These are phyloP conservation scores for Drosophila aldrichi DNA, from an alignment of 2,888 invertebrate species.

Conservation along the genomic window DNA sequence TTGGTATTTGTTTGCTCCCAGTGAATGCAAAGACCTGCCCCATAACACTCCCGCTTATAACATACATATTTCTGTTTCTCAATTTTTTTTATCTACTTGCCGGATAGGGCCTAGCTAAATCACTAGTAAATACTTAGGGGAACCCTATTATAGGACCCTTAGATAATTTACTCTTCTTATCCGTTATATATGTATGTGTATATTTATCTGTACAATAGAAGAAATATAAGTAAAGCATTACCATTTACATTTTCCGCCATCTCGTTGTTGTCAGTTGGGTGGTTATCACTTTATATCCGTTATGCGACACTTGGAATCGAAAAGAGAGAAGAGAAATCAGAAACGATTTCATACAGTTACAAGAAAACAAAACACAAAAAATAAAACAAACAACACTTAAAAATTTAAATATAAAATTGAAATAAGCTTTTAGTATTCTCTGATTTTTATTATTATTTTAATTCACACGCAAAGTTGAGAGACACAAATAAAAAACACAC, in stretches of 20 bases:
- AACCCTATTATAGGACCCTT: background rate
- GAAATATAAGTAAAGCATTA: slow-evolving; percentile 29
- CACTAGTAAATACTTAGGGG: background rate
- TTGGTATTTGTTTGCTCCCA: too few species aligned
- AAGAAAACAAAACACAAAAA: slow-evolving; percentile 8
- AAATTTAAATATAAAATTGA: slow-evolving; percentile 6
- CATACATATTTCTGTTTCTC: too few species aligned
- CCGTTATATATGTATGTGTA: background rate
- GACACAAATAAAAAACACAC: background rate
- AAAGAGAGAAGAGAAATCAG: slow-evolving; percentile 56
- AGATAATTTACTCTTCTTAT: background rate
- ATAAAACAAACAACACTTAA: background rate
- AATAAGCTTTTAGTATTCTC: slow-evolving; percentile 9
- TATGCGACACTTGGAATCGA: slow-evolving; percentile 63
- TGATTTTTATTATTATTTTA: slow-evolving; percentile 32
- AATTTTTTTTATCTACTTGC: too few species aligned
- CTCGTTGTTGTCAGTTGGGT: slow-evolving; percentile 30
- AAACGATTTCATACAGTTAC: slow-evolving; percentile 19
- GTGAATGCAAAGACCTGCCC: too few species aligned
- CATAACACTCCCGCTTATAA: too few species aligned
- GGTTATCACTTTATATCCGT: slow-evolving; percentile 64
- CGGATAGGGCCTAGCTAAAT: too few species aligned
- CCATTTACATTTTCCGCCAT: slow-evolving; percentile 71
- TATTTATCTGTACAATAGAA: background rate
- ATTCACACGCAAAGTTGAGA: slow-evolving; percentile 38